Base-by-base conservation (phyloP, 2,888 invertebrate genomes). In the Ethmia dodecea region DNA sequence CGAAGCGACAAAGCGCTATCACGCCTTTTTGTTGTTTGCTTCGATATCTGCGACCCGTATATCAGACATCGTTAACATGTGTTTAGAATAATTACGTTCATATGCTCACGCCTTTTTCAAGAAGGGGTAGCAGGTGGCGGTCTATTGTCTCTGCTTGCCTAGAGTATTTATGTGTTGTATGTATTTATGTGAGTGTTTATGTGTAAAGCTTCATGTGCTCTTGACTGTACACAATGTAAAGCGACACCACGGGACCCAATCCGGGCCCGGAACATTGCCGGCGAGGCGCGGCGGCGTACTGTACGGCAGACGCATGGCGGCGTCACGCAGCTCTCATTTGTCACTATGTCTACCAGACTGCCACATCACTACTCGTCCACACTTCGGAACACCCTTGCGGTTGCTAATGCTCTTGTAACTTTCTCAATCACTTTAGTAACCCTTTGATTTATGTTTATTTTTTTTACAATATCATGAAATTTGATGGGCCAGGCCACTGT, bases 61-160 rank as follows among this genome's bases (percentile, higher is more conserved):
- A 64, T 64, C 59, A 51, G 60, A 64, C 62, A 62, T 59, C 65
- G 72, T 72, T 64, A 66, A 72, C 71, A 73, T 67, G 59, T 67
- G 63, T 60, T 55, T 60, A 49, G 57, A 67, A 72, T 73, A 66
- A 66, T 62, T 62, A n/a, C 40, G 55, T n/a, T n/a, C n/a, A n/a
- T n/a, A n/a, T n/a, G n/a, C n/a, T n/a, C n/a, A n/a, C n/a, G n/a
- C n/a, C n/a, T 40, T 50, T 56, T 56, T 65, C 67, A 62, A 65
- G 55, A n/a, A n/a, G n/a, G n/a, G n/a, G n/a, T n/a, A n/a, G n/a
- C n/a, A n/a, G n/a, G n/a, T n/a, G n/a, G n/a, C n/a, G n/a, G n/a
- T n/a, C n/a, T 22, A 22, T n/a, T n/a, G n/a, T n/a, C n/a, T n/a
- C n/a, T n/a, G n/a, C n/a, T n/a, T n/a, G n/a, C n/a, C n/a, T n/a